Evolutionary conservation across 2,113 vertebrate genomes (phyloP).

Genomic region (Sisor rabdophorus): DNA sequence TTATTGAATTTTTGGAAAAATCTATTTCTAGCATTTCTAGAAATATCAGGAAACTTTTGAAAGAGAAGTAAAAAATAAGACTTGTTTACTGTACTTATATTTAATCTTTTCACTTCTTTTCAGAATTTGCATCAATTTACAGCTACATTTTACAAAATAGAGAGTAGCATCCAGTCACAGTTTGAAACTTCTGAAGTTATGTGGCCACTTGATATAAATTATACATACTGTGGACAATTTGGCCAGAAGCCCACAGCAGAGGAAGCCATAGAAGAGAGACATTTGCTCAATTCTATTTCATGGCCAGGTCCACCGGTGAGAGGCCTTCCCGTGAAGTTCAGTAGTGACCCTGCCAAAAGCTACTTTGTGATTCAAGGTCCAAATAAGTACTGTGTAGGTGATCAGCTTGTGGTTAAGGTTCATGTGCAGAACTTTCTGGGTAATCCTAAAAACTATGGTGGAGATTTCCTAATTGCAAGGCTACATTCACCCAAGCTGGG

Average conservation of each 20-base stretch:
- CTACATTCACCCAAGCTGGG: too few species aligned
- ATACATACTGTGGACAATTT: conserved; percentile 72
- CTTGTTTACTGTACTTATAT: too few species aligned
- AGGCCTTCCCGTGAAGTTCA: conserved; percentile 63
- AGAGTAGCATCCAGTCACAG: conserved; percentile 58
- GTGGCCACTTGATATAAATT: conserved; percentile 14
- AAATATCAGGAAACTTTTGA: too few species aligned
- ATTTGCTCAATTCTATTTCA: conserved; percentile 73
- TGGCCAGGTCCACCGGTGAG: conserved; percentile 68
- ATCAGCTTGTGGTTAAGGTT: conserved; percentile 80
- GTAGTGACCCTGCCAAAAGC: conserved; percentile 82
- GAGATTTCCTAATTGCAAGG: too few species aligned
- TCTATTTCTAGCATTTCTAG: too few species aligned
- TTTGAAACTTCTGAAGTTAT: too few species aligned
- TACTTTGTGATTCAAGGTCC: conserved; percentile 75
- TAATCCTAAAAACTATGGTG: conserved; percentile 32
- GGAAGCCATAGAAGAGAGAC: conserved; percentile 78
- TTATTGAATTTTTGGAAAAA: too few species aligned
- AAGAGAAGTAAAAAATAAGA: too few species aligned
- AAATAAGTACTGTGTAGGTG: conserved; percentile 72
- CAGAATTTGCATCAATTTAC: conserved; percentile 66
- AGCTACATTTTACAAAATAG: conserved; percentile 56
- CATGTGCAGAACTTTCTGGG: conserved; percentile 84
- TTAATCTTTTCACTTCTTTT: not conserved
- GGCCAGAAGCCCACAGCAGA: conserved; percentile 72